Base-by-base conservation (phyloP, 2,113 vertebrate genomes). In the Steatornis caripensis region DNA sequence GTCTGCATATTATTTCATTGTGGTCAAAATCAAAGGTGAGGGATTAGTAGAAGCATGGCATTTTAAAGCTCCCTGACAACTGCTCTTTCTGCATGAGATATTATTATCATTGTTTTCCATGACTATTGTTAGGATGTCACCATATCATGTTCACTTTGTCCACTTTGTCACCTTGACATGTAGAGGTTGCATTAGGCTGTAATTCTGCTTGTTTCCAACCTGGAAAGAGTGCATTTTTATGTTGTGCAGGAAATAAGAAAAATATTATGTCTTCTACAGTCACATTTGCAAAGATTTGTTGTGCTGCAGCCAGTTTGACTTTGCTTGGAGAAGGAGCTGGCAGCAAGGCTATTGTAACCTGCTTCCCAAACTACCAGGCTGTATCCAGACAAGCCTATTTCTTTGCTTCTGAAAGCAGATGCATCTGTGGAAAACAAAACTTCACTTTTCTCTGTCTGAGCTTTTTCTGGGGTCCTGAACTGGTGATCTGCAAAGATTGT, bases 21-120 rank as follows among this genome's bases (percentile, higher is more conserved):
- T 95, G 84, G 61, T 69, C 57, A 79, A 72, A 95, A 84, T 79
- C 53, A 92, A 64, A 92, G 77, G 64, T 78, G 76, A 95, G 32
- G 20, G 32, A 87, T 97, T 92, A 92, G 76, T 57, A 74, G 53
- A 92, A 86, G 43, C 36, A 88, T 49, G 62, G 18, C 58, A 84
- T 95, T 96, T 93, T 92, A 78, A 90, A 90, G 22, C 65, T 95
- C 32, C 22, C 55, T 89, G 83, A 84, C 90, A 90, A 89, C 39
- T 93, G 72, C 29, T 84, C 30, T 89, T 83, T 61, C 64, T 93
- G 34, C 26, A 30, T 3, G 45, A 68, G 92, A 61, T 87, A 78
- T 78, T 94, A 84, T 93, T 86, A 70, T 78, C 39, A 68, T 89
- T 92, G 72, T 82, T 96, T 84, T 81, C 88, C 45, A 27, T 78